phyloP scores from a whole-genome alignment of 2,888 invertebrate species.

The Toxonevra muliebris region DNA sequence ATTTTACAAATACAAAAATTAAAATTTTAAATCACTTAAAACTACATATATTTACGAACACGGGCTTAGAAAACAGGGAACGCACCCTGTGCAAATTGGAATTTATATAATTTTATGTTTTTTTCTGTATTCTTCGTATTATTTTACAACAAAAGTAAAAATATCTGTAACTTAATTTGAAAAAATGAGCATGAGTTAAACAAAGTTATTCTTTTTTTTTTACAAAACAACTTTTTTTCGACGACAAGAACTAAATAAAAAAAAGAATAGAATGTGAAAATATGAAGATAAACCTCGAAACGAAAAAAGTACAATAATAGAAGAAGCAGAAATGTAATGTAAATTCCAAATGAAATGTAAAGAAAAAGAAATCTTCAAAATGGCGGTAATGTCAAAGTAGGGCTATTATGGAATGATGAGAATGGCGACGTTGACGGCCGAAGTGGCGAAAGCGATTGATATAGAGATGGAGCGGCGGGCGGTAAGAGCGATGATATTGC shows the following conservation, averaged over 20 bases:
- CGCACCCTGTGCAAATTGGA: not conserved
- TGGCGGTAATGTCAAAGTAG: not conserved
- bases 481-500: no score
- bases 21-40: not conserved
- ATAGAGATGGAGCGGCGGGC: no score
- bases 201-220: not conserved
- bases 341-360: not conserved
- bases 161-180: not conserved
- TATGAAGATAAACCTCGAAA: not conserved
- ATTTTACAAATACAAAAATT: not conserved
- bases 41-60: not conserved
- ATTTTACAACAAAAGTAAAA: not conserved
- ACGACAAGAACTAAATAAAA: not conserved
- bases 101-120: no score
- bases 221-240: not conserved
- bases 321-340: not conserved
- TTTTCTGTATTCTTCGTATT: no score
- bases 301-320: not conserved
- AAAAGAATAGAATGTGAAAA: not conserved
- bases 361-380: not conserved
- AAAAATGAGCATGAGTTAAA: not conserved
- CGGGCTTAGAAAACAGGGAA: not conserved
- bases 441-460: no score
- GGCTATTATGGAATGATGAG: conserved; percentile 7
- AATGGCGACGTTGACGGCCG: not conserved